Evolutionary conservation across 2,113 vertebrate species (phyloP).

Genomic region (Lanius ludovicianus): DNA sequence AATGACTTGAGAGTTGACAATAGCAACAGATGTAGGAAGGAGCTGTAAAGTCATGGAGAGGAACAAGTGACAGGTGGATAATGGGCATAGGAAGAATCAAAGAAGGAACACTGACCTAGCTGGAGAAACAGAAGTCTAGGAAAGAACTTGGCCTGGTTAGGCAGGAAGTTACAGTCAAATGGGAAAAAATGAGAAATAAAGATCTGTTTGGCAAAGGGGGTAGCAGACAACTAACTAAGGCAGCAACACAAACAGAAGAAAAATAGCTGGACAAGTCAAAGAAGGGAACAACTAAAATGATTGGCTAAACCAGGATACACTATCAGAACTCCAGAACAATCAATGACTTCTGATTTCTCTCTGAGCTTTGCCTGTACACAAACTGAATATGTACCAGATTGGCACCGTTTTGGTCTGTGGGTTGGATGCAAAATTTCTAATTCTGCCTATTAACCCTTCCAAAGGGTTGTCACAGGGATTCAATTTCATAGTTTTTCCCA

Average conservation of each 20-base stretch:
- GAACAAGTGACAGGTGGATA: background rate
- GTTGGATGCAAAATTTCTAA: background rate
- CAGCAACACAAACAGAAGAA: background rate
- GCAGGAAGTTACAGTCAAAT: background rate
- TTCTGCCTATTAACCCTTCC: background rate
- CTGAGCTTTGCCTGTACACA: background rate
- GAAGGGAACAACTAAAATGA: background rate
- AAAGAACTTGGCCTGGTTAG: background rate
- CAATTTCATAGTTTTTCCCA: fast-evolving
- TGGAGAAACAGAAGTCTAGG: background rate
- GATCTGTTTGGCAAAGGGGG: background rate
- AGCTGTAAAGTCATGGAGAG: background rate
- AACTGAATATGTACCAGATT: background rate
- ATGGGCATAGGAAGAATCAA: background rate
- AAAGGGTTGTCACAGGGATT: background rate
- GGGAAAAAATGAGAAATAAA: background rate
- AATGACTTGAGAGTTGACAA: background rate
- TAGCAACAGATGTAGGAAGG: background rate
- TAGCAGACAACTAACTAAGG: background rate
- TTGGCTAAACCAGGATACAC: background rate
- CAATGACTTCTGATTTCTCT: background rate
- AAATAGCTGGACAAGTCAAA: background rate
- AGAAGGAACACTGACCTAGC: background rate
- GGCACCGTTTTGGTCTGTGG: background rate
- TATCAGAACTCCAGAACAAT: background rate